phyloP scores from a whole-genome alignment of 2,113 vertebrate genomes.

The Saimiri boliviensis region DNA sequence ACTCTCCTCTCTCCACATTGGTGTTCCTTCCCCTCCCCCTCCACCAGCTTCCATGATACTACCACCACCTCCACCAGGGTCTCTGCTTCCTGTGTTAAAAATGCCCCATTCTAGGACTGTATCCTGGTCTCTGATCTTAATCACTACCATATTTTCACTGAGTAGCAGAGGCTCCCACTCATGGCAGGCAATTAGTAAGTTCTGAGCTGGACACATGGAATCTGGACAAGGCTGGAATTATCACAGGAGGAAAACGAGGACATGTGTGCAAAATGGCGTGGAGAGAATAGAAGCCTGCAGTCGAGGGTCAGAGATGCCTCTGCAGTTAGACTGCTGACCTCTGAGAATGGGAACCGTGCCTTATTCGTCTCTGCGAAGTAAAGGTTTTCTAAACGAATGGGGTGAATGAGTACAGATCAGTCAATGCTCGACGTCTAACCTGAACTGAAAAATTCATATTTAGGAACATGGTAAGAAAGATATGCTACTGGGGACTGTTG shows the following conservation, averaged over 20 bases:
- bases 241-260: neutral
- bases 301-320: rapidly evolving
- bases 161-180: neutral
- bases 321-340: rapidly evolving
- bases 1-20: no score
- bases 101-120: neutral
- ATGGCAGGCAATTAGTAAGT: rapidly evolving
- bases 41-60: neutral
- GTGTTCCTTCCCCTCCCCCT: neutral
- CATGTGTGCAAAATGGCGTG: rapidly evolving
- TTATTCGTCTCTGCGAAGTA: neutral
- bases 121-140: neutral
- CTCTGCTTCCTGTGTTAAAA: neutral
- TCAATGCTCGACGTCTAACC: neutral
- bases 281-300: no score
- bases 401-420: no score
- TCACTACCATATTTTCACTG: rapidly evolving
- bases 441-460: no score
- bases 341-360: rapidly evolving
- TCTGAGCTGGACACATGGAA: neutral
- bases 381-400: neutral
- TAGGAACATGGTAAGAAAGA: neutral
- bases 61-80: rapidly evolving
- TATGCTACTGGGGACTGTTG: neutral
- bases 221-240: rapidly evolving